Evolutionary conservation across 2,113 vertebrate species (phyloP), one percentile per base, ranked within the genome.

Genomic region (Dendrocopos noguchii): DNA sequence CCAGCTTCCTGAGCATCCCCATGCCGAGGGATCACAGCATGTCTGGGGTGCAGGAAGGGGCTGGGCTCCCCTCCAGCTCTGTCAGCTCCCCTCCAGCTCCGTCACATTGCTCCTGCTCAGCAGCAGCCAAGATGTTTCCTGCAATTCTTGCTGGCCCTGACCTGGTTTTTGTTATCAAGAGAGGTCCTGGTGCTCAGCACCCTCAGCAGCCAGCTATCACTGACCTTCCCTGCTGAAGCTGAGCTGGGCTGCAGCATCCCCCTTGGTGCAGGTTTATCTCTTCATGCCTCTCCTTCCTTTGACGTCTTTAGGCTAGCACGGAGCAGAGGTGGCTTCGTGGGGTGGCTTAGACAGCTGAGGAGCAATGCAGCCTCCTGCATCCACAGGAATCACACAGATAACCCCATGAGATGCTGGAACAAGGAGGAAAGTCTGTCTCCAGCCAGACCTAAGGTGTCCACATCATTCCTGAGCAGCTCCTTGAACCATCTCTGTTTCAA

Each of bases 121-220:
- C 50, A 84, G 88, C 50, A 9, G 88, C 59, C 91, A 93, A 91
- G 95, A 79, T 84, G 93, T 95, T 97, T 98, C 98, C 97, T 97
- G 95, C 57, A n/a, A 95, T 97, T 97, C 96, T 96, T 68, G 65
- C 60, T 2, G 60, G 67, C 90, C 96, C 96, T 95, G 94, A 97
- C 95, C 87, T 33, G 47, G 15, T 34, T 91, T 81, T 93, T 25
- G 6, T 87, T 96, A 96, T 95, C 92, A 29, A 90, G 61, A 2
- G 8, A 66, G 68, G 65, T 53, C 78, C 74, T 3, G 12, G 15
- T 57, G 44, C 31, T 22, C 65, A 2, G 57, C 87, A 77, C 81
- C 75, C 56, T 10, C 46, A 83, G 42, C 33, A 18, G 11, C 42
- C 15, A 6, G 47, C 80, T 55, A 15, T 65, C 31, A 0, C 84